These are phyloP conservation scores for Drosophila kanapiae DNA, from an alignment of 1,140 invertebrate genomes.

Conservation along the genomic window DNA sequence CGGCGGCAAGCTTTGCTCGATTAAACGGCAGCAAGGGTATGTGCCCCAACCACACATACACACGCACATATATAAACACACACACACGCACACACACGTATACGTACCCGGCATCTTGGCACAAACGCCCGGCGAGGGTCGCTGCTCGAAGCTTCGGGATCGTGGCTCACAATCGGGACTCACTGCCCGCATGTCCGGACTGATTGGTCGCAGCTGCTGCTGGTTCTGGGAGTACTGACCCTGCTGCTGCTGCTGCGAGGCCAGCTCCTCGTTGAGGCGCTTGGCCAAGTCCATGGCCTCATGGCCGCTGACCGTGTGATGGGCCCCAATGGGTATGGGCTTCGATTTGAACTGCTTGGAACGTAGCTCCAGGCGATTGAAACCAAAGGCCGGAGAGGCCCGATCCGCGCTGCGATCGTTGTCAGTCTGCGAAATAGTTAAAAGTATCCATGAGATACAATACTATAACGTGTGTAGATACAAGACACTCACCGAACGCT, in stretches of 20 bases:
- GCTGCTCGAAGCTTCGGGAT: slow-evolving; percentile 89
- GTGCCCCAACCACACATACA: slow-evolving; percentile 2
- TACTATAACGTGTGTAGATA: too few species aligned
- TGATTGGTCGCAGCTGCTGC: slow-evolving; percentile 76
- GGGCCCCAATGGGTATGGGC: slow-evolving; percentile 89
- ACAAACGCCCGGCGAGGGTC: slow-evolving; percentile 79
- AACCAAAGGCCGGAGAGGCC: slow-evolving; percentile 29
- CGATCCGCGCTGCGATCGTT: background rate
- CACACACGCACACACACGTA: slow-evolving; percentile 6
- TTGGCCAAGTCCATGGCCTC: slow-evolving; percentile 92
- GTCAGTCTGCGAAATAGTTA: background rate
- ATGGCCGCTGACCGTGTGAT: slow-evolving; percentile 91
- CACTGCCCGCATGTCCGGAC: slow-evolving; percentile 83
- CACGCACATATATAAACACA: background rate
- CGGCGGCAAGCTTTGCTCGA: slow-evolving; percentile 45
- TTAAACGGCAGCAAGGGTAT: background rate
- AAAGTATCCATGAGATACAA: background rate
- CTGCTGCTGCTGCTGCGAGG: slow-evolving; percentile 86
- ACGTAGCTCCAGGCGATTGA: slow-evolving; percentile 65
- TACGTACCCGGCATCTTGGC: slow-evolving; percentile 87
- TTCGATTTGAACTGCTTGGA: slow-evolving; percentile 86
- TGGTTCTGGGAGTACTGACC: slow-evolving; percentile 24
- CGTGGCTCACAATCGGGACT: slow-evolving; percentile 87
- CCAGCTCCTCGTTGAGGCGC: slow-evolving; percentile 89
- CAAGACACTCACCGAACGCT: slow-evolving; percentile 28